phyloP scores from a whole-genome alignment of 2,113 vertebrate species.

The Tenebrosternarchus preto region DNA sequence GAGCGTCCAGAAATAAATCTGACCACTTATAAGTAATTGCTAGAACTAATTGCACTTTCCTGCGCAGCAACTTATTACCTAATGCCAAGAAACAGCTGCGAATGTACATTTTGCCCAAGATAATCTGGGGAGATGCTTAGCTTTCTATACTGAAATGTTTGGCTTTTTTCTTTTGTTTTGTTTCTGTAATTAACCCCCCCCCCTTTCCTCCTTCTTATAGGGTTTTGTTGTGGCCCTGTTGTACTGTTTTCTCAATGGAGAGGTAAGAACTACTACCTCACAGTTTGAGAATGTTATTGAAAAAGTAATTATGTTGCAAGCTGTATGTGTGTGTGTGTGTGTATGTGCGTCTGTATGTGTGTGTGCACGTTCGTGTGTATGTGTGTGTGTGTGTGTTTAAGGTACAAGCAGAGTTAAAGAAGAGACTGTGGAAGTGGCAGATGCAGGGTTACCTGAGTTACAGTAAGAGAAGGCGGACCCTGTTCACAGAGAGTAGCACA shows the following conservation, averaged over 20 bases:
- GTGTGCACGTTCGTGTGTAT: slow-evolving; percentile 63
- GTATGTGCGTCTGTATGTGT: slow-evolving; percentile 64
- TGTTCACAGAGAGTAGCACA: slow-evolving; percentile 72
- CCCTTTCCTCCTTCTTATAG: slow-evolving; percentile 69
- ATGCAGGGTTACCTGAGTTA: slow-evolving; percentile 72
- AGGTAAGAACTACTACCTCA: slow-evolving; percentile 72
- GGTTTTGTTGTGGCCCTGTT: slow-evolving; percentile 92
- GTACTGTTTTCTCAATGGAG: slow-evolving; percentile 97
- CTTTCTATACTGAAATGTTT: too few relatives aligned
- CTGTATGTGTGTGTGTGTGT: slow-evolving; percentile 65
- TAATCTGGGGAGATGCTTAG: too few relatives aligned
- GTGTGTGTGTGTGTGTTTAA: slow-evolving; percentile 71
- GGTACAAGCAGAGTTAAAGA: slow-evolving; percentile 83
- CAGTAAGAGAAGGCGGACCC: slow-evolving; percentile 71
- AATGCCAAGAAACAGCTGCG: too few relatives aligned
- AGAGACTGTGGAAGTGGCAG: slow-evolving; percentile 76
- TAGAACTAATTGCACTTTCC: not conserved
- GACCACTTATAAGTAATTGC: not conserved
- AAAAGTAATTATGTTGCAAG: not conserved
- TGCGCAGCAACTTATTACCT: not conserved
- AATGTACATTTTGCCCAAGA: too few relatives aligned
- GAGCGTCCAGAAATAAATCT: slow-evolving; percentile 5
- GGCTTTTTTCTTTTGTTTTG: too few relatives aligned
- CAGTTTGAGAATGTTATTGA: not conserved
- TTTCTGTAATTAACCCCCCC: not conserved